Base-by-base conservation (phyloP, 2,888 invertebrate genomes). In the Campopleginae sp. region DNA sequence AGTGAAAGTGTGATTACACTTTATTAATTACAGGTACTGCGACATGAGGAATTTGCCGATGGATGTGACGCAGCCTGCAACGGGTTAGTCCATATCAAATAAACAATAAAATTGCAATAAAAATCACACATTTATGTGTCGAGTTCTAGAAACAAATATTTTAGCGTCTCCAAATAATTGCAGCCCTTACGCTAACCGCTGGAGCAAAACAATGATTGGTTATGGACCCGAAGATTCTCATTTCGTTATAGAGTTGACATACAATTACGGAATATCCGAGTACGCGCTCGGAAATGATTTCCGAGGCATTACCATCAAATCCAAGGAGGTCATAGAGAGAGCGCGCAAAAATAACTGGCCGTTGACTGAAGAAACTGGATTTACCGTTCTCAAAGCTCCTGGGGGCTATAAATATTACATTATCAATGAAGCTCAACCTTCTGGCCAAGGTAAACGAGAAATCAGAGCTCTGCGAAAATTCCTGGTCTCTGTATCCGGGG, bases 171-270 rank as follows among this genome's bases (percentile, higher is more conserved):
- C 2, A 4, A 27, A 51, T 14, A 31, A 72, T 70, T 79, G 0
- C 33, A 98, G 99, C n/a, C 99, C 99, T 0, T 99, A 99, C 91
- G 98, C 98, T 90, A 98, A 98, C 90, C 96, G 98, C 89, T 99
- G 99, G 99, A 99, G 99, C 92, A 99, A 99, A 94, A 99, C 99
- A 0, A 99, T 99, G 99, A 96, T 99, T 66, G 99, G 99, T 1
- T 99, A 99, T 94, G 99, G 99, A 0, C 96, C 98, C 0, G 99
- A 99, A 94, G 97, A 98, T 90, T 95, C 96, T 76, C 98, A 99
- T 94, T 99, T 99, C 94, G 99, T 98, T 0, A 95, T 99, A 31
- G 99, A 99, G 93, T 95, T 99, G 65, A 99, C 99, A 14, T 99
- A 99, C 94, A 99, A 99, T 94, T 99, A 99, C 93, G 98, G 98